A percentile compares a stretch with the other conserved stretches of the same genome.
These are phyloP conservation scores for Xiphophorus hellerii DNA, from an alignment of 2,113 vertebrate species.

Conservation along the genomic window DNA sequence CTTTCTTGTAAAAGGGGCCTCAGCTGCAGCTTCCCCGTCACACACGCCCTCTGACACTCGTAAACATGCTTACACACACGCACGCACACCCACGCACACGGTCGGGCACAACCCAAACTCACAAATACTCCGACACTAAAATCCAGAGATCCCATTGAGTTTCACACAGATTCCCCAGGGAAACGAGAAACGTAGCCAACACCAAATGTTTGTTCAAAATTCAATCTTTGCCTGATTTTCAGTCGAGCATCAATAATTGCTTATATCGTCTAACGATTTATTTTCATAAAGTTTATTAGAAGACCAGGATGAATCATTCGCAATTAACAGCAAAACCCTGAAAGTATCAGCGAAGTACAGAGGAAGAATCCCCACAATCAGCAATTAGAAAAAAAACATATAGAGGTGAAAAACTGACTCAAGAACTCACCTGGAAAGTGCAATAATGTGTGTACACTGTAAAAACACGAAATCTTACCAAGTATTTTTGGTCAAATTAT, in stretches of 20 bases:
- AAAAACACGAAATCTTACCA: too few relatives aligned
- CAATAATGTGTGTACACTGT: background rate
- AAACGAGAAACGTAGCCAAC: background rate
- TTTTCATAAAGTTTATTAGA: background rate
- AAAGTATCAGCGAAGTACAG: too few relatives aligned
- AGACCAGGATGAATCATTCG: background rate
- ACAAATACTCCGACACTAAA: background rate
- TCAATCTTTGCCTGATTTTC: background rate
- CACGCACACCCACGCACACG: background rate
- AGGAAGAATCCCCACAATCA: too few relatives aligned
- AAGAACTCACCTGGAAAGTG: background rate
- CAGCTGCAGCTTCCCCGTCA: background rate
- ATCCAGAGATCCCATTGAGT: constrained; percentile 1
- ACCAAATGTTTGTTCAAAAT: background rate
- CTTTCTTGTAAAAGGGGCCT: constrained; percentile 25
- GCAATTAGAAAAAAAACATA: constrained; percentile 5
- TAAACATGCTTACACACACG: constrained; percentile 11
- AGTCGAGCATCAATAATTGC: background rate
- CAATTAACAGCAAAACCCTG: background rate
- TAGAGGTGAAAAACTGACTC: constrained; percentile 9
- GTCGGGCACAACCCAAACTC: background rate
- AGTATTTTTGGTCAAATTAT: too few relatives aligned
- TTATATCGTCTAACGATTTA: background rate
- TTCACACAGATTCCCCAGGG: constrained; percentile 26
- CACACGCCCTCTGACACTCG: constrained; percentile 23